Conservation (phyloP, 2,888 invertebrate species). For the Trissolcus brochymenae region DNA sequence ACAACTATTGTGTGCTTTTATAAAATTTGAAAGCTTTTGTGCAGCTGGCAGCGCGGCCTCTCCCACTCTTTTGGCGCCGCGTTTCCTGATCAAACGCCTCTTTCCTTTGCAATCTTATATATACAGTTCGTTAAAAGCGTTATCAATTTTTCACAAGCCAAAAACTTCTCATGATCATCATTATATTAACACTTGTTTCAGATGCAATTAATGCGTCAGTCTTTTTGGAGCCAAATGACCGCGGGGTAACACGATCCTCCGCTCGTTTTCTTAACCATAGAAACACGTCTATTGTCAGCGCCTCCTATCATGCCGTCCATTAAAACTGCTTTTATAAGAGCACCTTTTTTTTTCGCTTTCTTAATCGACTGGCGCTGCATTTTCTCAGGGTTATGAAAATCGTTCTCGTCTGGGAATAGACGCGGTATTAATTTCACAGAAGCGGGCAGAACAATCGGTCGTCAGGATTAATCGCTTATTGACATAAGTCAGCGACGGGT, state of each 20-base stretch:
- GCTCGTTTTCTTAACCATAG: conserved; percentile 20
- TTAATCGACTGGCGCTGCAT: no score
- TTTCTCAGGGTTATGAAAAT: no score
- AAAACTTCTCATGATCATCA: conserved; percentile 29
- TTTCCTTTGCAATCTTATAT: conserved; percentile 1
- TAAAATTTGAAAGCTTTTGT: conserved; percentile 40
- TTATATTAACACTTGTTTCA: conserved; percentile 25
- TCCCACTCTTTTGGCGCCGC: background rate
- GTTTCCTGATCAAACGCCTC: conserved; percentile 14
- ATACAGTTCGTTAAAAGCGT: conserved; percentile 17
- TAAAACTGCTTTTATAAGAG: background rate
- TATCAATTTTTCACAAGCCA: conserved; percentile 12
- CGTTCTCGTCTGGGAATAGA: no score
- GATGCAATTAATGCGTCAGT: conserved; percentile 36
- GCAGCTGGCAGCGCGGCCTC: conserved; percentile 13
- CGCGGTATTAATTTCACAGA: no score
- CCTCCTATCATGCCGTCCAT: conserved; percentile 10
- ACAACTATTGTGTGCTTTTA: conserved; percentile 48
- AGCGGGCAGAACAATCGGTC: conserved; percentile 8
- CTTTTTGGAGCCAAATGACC: conserved; percentile 12
- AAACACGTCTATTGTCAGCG: conserved; percentile 12
- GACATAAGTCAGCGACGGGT: conserved; percentile 22
- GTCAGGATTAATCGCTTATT: conserved; percentile 24
- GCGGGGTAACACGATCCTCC: conserved; percentile 27
- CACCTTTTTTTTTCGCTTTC: conserved; percentile 8